Base-by-base conservation (phyloP, 2,888 invertebrate genomes). In the Myopa tessellatipennis region DNA sequence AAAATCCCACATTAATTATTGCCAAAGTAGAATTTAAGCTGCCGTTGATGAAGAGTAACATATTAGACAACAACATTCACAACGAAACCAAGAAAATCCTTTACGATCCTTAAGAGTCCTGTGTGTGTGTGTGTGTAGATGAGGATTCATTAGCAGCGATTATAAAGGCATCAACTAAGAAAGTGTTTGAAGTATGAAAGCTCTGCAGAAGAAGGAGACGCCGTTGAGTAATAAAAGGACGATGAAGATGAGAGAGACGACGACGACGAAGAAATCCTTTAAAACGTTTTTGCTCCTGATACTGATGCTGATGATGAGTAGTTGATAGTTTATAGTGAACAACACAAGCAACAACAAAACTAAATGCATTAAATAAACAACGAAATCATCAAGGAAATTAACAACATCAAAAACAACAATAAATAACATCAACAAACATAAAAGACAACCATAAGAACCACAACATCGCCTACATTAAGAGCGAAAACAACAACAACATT, bases 111-210 rank as follows among this genome's bases (percentile, higher is more conserved):
- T 52, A 16, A 55, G 55, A 36, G 34, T 70, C 2, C 18, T 55
- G n/a, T 14, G 55, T 52, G 34, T 26, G 55, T 68, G 34, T 55
- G 14, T 55, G 67, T 74, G 65, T 6, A 26, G 14, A 60, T 36
- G 69, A 60, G 74, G 68, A 75, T 60, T 36, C 75, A 75, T 75
- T 75, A 75, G 75, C 69, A 69, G 45, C 18, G 75, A 36, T 68
- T 75, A 68, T 68, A 75, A 75, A 75, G 45, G 45, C 55, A 75
- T 75, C 60, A 65, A 61, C 45, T 50, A 18, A 34, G 16, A 45
- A 58, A 26, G 26, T 26, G 26, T 26, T 26, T 26, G 26, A 26
- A 26, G 26, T 26, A 26, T 26, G 26, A 26, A 26, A 26, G 26
- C 26, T 26, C 26, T 2, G 26, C 26, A 26, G 26, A 10, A 45